phyloP scores from a whole-genome alignment of 2,797 vertebrate genomes.

The Aldrovandia affinis region DNA sequence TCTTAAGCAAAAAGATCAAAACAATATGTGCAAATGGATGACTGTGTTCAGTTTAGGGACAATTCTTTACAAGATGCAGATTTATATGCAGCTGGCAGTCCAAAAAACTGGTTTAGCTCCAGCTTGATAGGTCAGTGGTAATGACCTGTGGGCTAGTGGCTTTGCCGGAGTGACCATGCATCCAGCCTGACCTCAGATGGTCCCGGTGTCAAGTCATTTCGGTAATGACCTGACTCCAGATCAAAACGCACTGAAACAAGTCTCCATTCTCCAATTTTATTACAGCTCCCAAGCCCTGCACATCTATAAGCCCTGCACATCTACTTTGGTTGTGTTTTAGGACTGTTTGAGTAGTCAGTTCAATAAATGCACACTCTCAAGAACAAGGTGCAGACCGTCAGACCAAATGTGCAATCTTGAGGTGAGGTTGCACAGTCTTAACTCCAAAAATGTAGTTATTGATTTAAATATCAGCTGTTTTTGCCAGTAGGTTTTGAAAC shows the following conservation, averaged over 20 bases:
- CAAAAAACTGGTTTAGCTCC: neutral
- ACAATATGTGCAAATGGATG: neutral
- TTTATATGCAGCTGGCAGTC: neutral
- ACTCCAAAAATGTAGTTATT: neutral
- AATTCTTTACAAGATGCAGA: neutral
- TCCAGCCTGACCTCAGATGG: neutral
- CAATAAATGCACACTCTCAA: neutral
- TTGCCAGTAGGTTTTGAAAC: neutral
- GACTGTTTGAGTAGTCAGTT: neutral
- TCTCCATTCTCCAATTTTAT: neutral
- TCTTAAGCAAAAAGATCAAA: neutral
- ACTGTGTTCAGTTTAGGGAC: neutral
- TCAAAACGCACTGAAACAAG: neutral
- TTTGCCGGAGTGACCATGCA: neutral
- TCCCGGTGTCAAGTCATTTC: too few species aligned
- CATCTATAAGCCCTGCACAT: neutral
- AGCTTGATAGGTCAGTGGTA: neutral
- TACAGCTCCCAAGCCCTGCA: neutral
- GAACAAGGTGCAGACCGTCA: neutral
- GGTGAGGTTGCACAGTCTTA: too few species aligned
- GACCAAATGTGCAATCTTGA: neutral
- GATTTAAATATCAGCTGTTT: neutral
- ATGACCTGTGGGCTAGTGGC: neutral
- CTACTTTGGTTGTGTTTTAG: neutral
- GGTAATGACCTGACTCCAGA: too few species aligned